Evolutionary conservation across 2,113 vertebrate species (phyloP), one percentile per base, ranked within the genome.

Genomic region (Pollimyrus isidori): DNA sequence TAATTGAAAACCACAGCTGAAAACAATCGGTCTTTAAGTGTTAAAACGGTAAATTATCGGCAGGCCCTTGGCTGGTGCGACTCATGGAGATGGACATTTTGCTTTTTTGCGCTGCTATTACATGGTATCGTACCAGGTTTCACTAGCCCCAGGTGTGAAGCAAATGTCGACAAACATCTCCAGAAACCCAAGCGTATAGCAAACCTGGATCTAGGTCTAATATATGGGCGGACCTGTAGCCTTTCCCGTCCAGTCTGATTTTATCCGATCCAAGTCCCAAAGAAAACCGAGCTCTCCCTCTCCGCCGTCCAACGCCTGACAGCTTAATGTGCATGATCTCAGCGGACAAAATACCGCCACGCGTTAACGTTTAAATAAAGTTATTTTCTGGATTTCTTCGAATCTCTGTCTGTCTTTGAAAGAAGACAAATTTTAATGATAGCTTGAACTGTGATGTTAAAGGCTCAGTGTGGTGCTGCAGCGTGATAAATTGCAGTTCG

Each of bases 331-430:
- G 35, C 13, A 35, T 52, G n/a, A 86, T 86, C 23, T 49, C 45
- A 86, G 48, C 48, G 48, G 11, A 86, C 21, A n/a, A 23, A 86
- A 49, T 49, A 49, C 46, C 21, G 50, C 45, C 83, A 86, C 45
- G 83, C 21, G 83, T 26, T 86, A 49, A 50, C 45, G 83, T 49
- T 26, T 86, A 86, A 86, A 86, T n/a, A 86, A 50, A 86, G 45
- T 49, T 86, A 23, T n/a, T 86, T 10, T 30, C 35, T 86, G 45
- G 83, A 50, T 86, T 86, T 50, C 45, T 26, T 50, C 83, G 73
- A 86, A n/a, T 45, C 17, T 5, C 42, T 23, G 19, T 69, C 42
- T 88, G 19, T 13, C 45, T 88, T 65, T 35, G 19, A 88, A 35
- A 23, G 35, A 83, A 35, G 46, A 83, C 30, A 21, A 13, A 26